Evolutionary conservation across 1,140 invertebrate species (phyloP), one percentile per base, ranked within the genome.

Genomic region (Pectinophora gossypiella): DNA sequence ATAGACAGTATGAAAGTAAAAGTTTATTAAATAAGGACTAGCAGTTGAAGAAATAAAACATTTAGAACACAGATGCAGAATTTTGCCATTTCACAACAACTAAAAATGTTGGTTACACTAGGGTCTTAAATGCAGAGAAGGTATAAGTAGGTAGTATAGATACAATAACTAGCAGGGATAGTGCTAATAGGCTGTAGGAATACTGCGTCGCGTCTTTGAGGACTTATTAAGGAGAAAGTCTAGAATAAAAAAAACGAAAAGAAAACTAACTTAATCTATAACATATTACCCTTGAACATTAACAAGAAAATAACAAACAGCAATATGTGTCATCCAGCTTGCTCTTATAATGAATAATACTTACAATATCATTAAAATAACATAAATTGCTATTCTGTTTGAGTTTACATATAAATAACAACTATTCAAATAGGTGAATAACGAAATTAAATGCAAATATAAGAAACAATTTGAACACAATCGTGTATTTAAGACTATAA

Each of bases 141-240:
- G n/a, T n/a, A n/a, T n/a, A 56, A 67, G 15, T 40, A 40, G 36
- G 13, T 38, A n/a, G 13, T 38, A 38, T 13, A 46, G 61, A 68
- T 49, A 57, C 56, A 43, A 55, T 54, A 60, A 66, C 56, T 68
- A 68, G 42, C 54, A 66, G 58, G 27, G 13, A 63, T n/a, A 56
- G 48, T 51, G 48, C 53, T 54, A 51, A 67, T 52, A 52, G 35
- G 45, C 64, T 60, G 59, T 66, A 69, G 55, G 67, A 78, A 81
- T 81, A 78, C 75, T 76, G 77, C 60, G 51, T 55, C 58, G 56
- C 64, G 65, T 68, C 60, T 64, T 72, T 72, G 53, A 66, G 48
- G n/a, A n/a, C n/a, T n/a, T n/a, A n/a, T n/a, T n/a, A n/a, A n/a
- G n/a, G n/a, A 38, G 65, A 63, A 51, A 47, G 56, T 48, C 35